Percentiles rank a stretch among this genome's conserved stretches.
phyloP scores from a whole-genome alignment of 2,888 invertebrate species.

The Perithous albicinctus region DNA sequence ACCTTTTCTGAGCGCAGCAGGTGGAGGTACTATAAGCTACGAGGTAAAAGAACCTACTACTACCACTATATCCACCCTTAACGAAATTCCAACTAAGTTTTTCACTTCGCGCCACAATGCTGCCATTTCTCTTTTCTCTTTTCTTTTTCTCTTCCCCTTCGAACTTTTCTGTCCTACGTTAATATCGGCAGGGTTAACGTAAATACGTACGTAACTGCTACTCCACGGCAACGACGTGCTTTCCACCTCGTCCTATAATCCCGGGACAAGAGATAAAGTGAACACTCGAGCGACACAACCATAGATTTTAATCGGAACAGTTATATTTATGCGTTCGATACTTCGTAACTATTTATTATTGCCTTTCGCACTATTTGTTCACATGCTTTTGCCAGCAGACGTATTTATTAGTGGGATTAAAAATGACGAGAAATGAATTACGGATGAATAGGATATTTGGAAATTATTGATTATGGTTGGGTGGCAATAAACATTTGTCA shows the following conservation, averaged over 20 bases:
- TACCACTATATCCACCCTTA: slow-evolving; percentile 14
- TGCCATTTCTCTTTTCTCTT: slow-evolving; percentile 15
- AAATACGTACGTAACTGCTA: slow-evolving; percentile 45
- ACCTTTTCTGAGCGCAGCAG: slow-evolving; percentile 35
- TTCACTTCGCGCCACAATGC: slow-evolving; percentile 56
- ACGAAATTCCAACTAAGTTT: slow-evolving; percentile 47
- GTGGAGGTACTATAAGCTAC: slow-evolving; percentile 47
- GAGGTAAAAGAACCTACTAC: slow-evolving; percentile 49
- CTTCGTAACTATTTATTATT: not conserved
- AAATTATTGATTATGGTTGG: not conserved
- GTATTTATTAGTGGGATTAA: not conserved
- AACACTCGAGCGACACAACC: slow-evolving; percentile 11
- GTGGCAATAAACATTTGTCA: not conserved
- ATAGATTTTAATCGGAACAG: slow-evolving; percentile 11
- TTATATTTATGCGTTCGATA: slow-evolving; percentile 7
- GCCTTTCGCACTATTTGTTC: not conserved
- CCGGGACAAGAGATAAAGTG: slow-evolving; percentile 8
- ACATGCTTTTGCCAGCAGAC: not conserved
- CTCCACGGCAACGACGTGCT: slow-evolving; percentile 6
- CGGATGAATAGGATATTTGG: slow-evolving; percentile 1
- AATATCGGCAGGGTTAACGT: slow-evolving; percentile 57
- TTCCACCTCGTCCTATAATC: slow-evolving; percentile 25
- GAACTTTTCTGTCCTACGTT: slow-evolving; percentile 16
- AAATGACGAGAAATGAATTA: not conserved
- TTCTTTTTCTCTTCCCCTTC: slow-evolving; percentile 8